These are phyloP conservation scores for Toxostoma redivivum DNA, from an alignment of 2,113 vertebrate genomes.

Conservation along the genomic window DNA sequence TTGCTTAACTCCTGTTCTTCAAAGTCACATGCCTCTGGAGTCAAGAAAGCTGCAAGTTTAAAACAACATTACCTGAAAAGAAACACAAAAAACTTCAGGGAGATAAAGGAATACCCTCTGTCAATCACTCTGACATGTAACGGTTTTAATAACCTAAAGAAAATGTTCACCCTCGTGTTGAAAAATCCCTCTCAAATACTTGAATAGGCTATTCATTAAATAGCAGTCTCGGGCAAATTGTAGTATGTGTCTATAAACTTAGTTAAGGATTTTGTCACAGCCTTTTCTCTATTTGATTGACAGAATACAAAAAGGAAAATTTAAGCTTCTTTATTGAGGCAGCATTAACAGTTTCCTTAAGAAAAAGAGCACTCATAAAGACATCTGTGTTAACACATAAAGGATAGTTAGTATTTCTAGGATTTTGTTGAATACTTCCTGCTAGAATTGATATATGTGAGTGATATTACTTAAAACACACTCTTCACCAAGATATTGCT, in stretches of 20 bases:
- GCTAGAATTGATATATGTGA: neutral
- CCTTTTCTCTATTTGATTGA: neutral
- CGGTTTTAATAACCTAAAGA: neutral
- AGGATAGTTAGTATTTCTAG: neutral
- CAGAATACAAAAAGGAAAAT: neutral
- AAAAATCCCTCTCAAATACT: neutral
- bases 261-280: neutral
- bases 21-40: neutral
- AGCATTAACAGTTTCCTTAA: neutral
- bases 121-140: neutral
- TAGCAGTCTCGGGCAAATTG: neutral
- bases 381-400: neutral
- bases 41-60: constrained; percentile 10
- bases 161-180: neutral
- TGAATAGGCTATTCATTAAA: neutral
- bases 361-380: neutral
- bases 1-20: constrained; percentile 29
- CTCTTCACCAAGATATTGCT: neutral
- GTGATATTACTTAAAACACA: neutral
- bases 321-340: neutral
- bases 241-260: neutral
- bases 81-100: neutral
- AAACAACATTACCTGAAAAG: neutral
- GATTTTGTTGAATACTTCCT: neutral
- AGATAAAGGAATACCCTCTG: neutral